Base-by-base conservation (phyloP, 2,113 vertebrate genomes). In the Psilopsiagon aurifrons region DNA sequence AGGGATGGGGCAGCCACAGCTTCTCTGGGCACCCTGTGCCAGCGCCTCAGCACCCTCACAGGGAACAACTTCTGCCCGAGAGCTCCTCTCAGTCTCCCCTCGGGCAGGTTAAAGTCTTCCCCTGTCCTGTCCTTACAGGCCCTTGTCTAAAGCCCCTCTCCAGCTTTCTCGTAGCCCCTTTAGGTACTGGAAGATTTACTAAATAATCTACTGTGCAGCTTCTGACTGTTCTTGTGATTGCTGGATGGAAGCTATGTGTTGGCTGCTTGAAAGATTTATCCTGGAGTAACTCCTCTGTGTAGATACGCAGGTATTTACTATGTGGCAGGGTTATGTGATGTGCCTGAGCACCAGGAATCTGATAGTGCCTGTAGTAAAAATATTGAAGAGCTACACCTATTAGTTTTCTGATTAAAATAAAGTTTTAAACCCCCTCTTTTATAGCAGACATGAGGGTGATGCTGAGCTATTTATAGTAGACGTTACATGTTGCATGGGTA, bases 331-430 rank as follows among this genome's bases (percentile, higher is more conserved):
- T 54, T 20, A 1, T 37, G 28, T 57, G 22, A 67, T 0, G 0
- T 77, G 28, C 54, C 54, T 33, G 11, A 88, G 76, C 19, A 17
- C 23, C n/a, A 74, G 47, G n/a, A 68, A 6, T 51, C 33, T 75
- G 35, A 10, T 15, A 52, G 24, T 94, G 60, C 55, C 64, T 78
- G 22, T 70, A 67, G 86, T 83, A 74, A 84, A 86, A 84, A 59
- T 54, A 57, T 69, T 22, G 29, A 64, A 51, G 51, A 86, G 51
- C n/a, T 57, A 13, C 29, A 86, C 46, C 66, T 84, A 51, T 27
- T 86, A 54, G 90, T 90, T 93, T 84, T 8, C 68, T 75, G 39
- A 13, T 83, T 83, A 87, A 93, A 94, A 52, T 78, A 28, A 87
- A 52, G 7, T 28, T 11, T 10, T 44, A 63, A 33, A 8, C 11